Conservation (phyloP, 2,888 invertebrate species). For the Ferdinandea cuprea region DNA sequence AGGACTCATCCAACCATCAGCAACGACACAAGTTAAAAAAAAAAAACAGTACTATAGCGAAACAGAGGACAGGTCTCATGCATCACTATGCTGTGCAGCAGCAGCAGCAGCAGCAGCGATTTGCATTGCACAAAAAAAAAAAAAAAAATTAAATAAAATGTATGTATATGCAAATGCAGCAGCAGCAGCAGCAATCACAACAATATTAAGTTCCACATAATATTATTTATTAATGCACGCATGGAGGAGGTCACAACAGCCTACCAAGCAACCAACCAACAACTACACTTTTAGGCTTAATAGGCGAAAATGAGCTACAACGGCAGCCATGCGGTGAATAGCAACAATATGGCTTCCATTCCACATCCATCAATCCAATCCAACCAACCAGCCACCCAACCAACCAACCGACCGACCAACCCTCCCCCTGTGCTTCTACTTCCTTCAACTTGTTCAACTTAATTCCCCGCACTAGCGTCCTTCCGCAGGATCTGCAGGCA, state of each 20-base stretch:
- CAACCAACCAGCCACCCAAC: slow-evolving; percentile 26
- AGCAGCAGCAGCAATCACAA: slow-evolving; percentile 67
- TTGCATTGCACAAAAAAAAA: slow-evolving; percentile 19
- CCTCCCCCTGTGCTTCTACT: slow-evolving; percentile 33
- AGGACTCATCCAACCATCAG: slow-evolving; percentile 69
- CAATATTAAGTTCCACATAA: slow-evolving; percentile 74
- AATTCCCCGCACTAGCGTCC: slow-evolving; percentile 44
- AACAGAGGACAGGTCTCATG: slow-evolving; percentile 65
- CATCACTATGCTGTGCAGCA: slow-evolving; percentile 51
- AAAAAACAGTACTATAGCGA: slow-evolving; percentile 43
- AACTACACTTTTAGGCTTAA: slow-evolving; percentile 71
- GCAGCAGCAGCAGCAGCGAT: no score
- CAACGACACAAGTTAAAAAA: slow-evolving; percentile 51
- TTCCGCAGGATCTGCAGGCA: slow-evolving; percentile 59
- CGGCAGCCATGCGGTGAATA: slow-evolving; percentile 72
- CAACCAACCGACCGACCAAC: no score
- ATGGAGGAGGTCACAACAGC: slow-evolving; percentile 73
- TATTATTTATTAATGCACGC: slow-evolving; percentile 72
- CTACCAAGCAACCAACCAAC: slow-evolving; percentile 48
- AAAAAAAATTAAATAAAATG: slow-evolving; percentile 14
- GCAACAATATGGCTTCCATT: slow-evolving; percentile 74
- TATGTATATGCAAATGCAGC: slow-evolving; percentile 27
- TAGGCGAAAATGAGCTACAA: slow-evolving; percentile 74
- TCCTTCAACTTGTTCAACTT: slow-evolving; percentile 60
- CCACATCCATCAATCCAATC: slow-evolving; percentile 53